Evolutionary conservation across 1,140 invertebrate genomes (phyloP).

Genomic region (Rhyzopertha dominica): DNA sequence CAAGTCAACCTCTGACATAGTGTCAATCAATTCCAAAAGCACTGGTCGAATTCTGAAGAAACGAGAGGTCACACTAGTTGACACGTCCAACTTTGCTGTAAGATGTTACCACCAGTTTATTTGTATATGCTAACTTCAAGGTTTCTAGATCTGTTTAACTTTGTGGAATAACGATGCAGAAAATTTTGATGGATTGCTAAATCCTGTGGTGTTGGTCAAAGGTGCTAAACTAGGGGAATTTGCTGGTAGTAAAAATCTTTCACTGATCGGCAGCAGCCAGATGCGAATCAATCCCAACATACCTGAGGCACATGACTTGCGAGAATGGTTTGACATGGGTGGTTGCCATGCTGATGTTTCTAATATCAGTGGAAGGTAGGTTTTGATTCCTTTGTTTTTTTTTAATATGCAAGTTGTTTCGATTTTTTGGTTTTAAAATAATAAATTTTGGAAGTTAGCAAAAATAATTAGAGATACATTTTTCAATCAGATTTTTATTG

Average conservation of each 20-base stretch:
- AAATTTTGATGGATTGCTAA: conserved; percentile 65
- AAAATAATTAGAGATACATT: no score
- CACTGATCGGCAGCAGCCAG: conserved; percentile 52
- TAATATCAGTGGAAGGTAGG: conserved; percentile 56
- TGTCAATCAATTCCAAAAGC: conserved; percentile 61
- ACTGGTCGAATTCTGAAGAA: conserved; percentile 80
- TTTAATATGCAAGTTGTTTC: no score
- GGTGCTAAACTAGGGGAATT: conserved; percentile 66
- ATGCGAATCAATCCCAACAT: conserved; percentile 81
- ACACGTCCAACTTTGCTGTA: conserved; percentile 72
- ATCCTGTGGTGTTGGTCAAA: conserved; percentile 81
- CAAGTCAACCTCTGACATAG: conserved; percentile 64
- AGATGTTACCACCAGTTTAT: conserved; percentile 68
- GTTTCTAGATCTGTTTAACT: conserved; percentile 55
- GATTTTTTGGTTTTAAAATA: no score
- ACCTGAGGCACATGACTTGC: conserved; percentile 72
- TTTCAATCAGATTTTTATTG: no score
- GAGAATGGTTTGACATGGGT: conserved; percentile 82
- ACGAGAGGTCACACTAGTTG: conserved; percentile 79
- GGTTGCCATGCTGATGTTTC: conserved; percentile 56
- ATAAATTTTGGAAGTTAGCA: no score
- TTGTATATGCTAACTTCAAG: conserved; percentile 68
- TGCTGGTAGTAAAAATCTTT: conserved; percentile 62
- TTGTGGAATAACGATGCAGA: conserved; percentile 77
- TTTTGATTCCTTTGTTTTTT: no score